phyloP scores from a whole-genome alignment of 2,888 invertebrate genomes.

The Caenorhabditis doughertyi region DNA sequence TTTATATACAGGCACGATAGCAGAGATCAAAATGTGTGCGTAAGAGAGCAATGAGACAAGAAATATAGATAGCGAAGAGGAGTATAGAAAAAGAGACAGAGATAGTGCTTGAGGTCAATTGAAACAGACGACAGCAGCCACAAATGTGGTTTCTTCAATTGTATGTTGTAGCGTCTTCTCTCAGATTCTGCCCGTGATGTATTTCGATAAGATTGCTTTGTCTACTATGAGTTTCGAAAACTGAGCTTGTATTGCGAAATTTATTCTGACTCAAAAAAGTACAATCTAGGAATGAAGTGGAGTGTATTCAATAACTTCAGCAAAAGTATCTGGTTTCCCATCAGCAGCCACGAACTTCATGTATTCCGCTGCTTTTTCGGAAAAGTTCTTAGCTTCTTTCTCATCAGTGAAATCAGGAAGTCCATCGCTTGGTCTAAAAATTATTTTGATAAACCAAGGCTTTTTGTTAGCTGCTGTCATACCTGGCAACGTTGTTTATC shows the following conservation, averaged over 20 bases:
- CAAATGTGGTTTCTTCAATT: slow-evolving; percentile 50
- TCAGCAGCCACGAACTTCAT: slow-evolving; percentile 47
- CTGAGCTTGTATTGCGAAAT: slow-evolving; percentile 17
- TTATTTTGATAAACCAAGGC: neutral
- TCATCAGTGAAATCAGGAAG: slow-evolving; percentile 58
- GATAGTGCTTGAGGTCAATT: slow-evolving; percentile 17
- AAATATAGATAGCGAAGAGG: slow-evolving; percentile 17
- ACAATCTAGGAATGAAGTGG: slow-evolving; percentile 42
- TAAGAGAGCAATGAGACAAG: slow-evolving; percentile 40
- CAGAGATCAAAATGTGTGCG: slow-evolving; percentile 36
- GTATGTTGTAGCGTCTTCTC: slow-evolving; percentile 34
- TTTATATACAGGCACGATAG: slow-evolving; percentile 20
- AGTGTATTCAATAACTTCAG: slow-evolving; percentile 55
- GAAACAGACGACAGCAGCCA: slow-evolving; percentile 29
- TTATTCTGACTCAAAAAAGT: slow-evolving; percentile 12
- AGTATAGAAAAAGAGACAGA: slow-evolving; percentile 27
- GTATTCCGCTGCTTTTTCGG: slow-evolving; percentile 51
- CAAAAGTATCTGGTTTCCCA: slow-evolving; percentile 62
- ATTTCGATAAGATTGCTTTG: neutral
- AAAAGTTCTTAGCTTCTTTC: slow-evolving; percentile 49
- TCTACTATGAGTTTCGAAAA: slow-evolving; percentile 9
- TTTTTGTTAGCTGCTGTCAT: neutral
- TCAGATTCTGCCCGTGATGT: slow-evolving; percentile 9
- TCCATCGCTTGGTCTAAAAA: slow-evolving; percentile 39
- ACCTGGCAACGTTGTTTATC: slow-evolving; percentile 50